Percentiles rank a stretch among this genome's conserved stretches.
Conservation (phyloP, 2,888 invertebrate species). For the Brachyptera putata region DNA sequence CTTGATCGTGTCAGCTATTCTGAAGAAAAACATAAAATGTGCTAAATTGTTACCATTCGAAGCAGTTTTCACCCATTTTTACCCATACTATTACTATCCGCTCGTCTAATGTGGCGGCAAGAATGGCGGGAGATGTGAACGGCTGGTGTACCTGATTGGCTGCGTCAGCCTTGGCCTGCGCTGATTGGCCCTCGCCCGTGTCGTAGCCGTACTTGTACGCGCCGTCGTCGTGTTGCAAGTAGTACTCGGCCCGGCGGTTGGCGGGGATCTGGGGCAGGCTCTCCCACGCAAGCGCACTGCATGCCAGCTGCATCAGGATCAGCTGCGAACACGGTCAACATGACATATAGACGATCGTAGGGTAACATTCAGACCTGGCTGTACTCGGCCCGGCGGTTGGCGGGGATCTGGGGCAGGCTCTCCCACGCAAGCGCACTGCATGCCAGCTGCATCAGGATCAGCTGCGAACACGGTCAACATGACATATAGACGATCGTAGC, state of each 20-base stretch:
- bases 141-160: conserved; percentile 38
- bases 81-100: no score
- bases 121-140: no score
- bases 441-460: background rate
- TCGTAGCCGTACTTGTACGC: conserved; percentile 43
- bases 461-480: background rate
- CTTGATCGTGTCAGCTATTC: no score
- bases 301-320: background rate
- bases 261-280: conserved; percentile 40
- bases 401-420: conserved; percentile 39
- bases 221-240: conserved; percentile 44
- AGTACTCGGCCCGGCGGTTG: conserved; percentile 42
- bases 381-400: conserved; percentile 42
- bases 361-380: background rate
- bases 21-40: no score
- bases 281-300: conserved; percentile 37
- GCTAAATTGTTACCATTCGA: no score
- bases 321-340: background rate
- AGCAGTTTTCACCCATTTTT: no score
- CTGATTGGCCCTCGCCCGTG: conserved; percentile 43
- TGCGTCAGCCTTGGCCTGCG: conserved; percentile 40
- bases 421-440: conserved; percentile 37
- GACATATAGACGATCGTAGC: background rate
- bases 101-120: no score
- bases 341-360: background rate